phyloP scores from a whole-genome alignment of 2,113 vertebrate species.

The Xiphorhynchus elegans region DNA sequence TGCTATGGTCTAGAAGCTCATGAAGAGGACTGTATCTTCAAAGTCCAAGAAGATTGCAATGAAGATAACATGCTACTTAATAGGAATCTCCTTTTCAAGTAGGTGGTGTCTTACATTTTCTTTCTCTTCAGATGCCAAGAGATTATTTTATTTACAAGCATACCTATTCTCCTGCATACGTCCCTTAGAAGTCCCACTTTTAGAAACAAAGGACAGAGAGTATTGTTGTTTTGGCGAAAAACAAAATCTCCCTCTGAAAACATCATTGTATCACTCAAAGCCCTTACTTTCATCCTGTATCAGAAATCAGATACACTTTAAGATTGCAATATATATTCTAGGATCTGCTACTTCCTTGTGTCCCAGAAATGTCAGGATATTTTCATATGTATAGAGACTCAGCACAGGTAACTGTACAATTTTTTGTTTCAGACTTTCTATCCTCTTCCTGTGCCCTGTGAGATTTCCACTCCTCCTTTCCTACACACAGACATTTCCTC shows the following conservation, averaged over 20 bases:
- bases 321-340: not conserved
- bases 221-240: not conserved
- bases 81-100: not conserved
- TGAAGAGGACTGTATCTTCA: not conserved
- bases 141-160: not conserved
- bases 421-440: not conserved
- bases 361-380: not conserved
- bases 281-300: not conserved
- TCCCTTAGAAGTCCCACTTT: not conserved
- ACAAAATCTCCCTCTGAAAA: not conserved
- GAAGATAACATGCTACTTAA: not conserved
- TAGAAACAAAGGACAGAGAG: not conserved
- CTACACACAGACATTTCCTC: not conserved
- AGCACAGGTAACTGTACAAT: not conserved
- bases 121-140: not conserved
- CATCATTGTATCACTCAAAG: not conserved
- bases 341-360: not conserved
- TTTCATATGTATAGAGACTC: accelerated
- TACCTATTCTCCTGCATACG: not conserved
- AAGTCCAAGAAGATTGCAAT: not conserved
- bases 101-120: not conserved
- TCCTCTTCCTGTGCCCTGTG: not conserved
- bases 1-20: not conserved
- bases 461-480: not conserved
- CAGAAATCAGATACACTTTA: not conserved